Evolutionary conservation across 2,797 vertebrate species (phyloP), one percentile per base, ranked within the genome.

Genomic region (Aeoliscus strigatus): DNA sequence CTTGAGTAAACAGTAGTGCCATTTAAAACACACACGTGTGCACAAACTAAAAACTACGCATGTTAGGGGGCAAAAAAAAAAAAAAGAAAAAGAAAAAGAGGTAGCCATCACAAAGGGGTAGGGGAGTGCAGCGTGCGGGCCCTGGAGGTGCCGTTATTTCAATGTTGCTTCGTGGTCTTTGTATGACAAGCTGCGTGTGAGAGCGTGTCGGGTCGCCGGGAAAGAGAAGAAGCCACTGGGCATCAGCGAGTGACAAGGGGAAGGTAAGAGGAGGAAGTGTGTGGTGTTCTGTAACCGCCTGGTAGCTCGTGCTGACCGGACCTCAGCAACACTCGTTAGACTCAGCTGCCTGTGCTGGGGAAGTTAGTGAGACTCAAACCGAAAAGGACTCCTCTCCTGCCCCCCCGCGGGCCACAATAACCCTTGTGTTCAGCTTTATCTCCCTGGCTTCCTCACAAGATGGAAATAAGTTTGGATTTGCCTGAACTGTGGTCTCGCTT

Each of bases 331-430:
- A 45, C 53, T 72, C 56, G 57, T 73, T 80, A 70, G 40, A 39
- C 60, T 73, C 42, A 44, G 56, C 51, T 59, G 64, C 58, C 51
- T 56, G 38, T 46, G 51, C 53, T 24, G 40, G n/a, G 59, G 66
- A 75, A 62, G 64, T 75, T 71, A 42, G 34, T 31, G 41, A 69
- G 68, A 71, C 60, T 60, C 46, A 71, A 77, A 81, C 65, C 8
- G 40, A 51, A 71, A 31, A 67, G 15, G 72, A 72, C 61, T 54
- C 34, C 23, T 47, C n/a, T 23, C 51, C 38, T 40, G 13, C 32
- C 25, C 42, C 27, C 66, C 71, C 70, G 60, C 59, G 57, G 77
- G 75, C 69, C 48, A 55, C 56, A 79, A 68, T 47, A 66, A 46
- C 54, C 63, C 45, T 51, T 33, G 54, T 63, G 27, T 66, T 50